These are phyloP conservation scores for Cisticola juncidis DNA, from an alignment of 2,113 vertebrate genomes.

Conservation along the genomic window DNA sequence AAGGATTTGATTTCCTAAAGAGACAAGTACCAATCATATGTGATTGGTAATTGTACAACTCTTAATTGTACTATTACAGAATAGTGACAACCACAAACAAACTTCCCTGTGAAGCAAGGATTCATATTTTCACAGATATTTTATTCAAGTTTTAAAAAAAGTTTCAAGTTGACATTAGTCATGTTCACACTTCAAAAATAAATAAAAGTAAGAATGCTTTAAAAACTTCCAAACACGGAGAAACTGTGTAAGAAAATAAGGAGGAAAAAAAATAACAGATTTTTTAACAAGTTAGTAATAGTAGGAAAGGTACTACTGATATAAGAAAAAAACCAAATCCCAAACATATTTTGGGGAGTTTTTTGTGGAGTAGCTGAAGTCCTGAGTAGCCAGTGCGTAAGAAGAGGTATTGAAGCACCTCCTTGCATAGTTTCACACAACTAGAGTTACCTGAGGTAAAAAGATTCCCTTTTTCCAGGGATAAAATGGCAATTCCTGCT, in stretches of 20 bases:
- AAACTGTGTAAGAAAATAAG: neutral
- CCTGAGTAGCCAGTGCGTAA: neutral
- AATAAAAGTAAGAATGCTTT: neutral
- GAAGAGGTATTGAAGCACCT: neutral
- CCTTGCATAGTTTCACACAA: neutral
- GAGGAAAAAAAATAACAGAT: neutral
- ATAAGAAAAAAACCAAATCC: fast-evolving
- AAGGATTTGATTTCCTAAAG: neutral
- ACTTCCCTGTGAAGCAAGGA: neutral
- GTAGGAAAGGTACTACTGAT: neutral
- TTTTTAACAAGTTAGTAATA: neutral
- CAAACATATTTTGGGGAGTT: neutral
- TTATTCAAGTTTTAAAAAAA: neutral
- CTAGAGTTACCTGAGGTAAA: neutral
- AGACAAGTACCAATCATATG: neutral
- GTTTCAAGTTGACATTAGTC: neutral
- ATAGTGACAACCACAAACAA: neutral
- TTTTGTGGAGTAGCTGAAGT: neutral
- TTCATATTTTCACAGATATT: neutral
- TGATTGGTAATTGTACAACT: neutral
- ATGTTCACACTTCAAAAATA: neutral
- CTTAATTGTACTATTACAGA: neutral
- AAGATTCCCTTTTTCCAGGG: neutral
- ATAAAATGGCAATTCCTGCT: neutral
- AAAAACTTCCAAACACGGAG: neutral